phyloP scores from a whole-genome alignment of 2,113 vertebrate genomes.

The Castor canadensis region DNA sequence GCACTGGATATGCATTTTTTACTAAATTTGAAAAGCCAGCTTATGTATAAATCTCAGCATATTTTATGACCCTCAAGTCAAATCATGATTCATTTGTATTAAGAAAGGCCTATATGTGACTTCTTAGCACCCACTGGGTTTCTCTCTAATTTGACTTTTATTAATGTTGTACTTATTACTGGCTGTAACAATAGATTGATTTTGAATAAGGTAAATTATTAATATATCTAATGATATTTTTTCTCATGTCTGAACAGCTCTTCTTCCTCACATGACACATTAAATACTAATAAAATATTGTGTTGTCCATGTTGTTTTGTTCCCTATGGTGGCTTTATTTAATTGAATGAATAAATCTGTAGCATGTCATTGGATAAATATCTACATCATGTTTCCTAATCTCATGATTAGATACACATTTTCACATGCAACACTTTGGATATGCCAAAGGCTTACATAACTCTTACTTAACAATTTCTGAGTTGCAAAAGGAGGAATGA shows the following conservation, averaged over 20 bases:
- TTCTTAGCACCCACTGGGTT: neutral
- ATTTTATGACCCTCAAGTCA: constrained; percentile 8
- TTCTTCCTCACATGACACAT: neutral
- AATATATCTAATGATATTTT: neutral
- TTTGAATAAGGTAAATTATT: neutral
- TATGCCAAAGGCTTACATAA: neutral
- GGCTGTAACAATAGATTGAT: neutral
- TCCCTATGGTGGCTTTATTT: neutral
- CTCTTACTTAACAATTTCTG: neutral
- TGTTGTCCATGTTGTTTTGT: neutral
- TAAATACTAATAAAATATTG: neutral
- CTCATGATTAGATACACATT: neutral
- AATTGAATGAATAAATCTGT: no score
- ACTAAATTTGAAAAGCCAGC: constrained; percentile 2
- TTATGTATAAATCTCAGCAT: constrained; percentile 33
- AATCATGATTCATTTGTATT: neutral
- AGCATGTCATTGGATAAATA: neutral
- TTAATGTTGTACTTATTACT: neutral
- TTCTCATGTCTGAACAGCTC: neutral
- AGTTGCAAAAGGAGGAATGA: neutral
- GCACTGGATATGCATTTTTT: neutral
- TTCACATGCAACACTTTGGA: neutral
- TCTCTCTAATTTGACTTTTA: neutral
- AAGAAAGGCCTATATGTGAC: neutral
- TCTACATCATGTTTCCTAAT: neutral